Conservation (phyloP, 2,888 invertebrate genomes). For the Habroteleia sp. region DNA sequence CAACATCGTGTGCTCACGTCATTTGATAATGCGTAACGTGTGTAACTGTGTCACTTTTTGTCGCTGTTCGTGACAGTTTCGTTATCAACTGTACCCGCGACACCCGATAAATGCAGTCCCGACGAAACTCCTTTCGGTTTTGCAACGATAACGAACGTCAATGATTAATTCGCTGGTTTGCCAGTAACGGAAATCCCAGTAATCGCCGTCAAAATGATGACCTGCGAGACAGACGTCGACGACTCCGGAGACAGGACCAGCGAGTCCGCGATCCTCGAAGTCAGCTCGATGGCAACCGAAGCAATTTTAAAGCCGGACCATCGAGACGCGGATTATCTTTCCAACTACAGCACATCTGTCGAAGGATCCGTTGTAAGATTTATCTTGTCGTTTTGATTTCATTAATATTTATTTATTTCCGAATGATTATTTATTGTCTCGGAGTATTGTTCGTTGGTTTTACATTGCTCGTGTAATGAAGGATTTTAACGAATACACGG, state of each 20-base stretch:
- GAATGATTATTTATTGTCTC: no score
- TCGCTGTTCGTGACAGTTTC: neutral
- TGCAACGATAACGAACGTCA: no score
- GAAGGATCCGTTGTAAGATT: conserved; percentile 77
- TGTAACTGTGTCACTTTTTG: no score
- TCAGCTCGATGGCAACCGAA: conserved; percentile 74
- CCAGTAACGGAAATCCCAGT: no score
- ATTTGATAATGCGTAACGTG: conserved; percentile 6
- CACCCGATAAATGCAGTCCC: no score
- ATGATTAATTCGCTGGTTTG: neutral
- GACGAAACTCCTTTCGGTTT: no score
- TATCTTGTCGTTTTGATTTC: neutral
- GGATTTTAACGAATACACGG: no score
- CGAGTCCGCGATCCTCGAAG: conserved; percentile 76
- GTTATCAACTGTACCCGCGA: no score
- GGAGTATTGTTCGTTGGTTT: no score
- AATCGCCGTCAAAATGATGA: conserved; percentile 70
- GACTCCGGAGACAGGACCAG: conserved; percentile 69
- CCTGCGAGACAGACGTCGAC: conserved; percentile 72
- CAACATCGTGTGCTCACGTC: conserved; percentile 10
- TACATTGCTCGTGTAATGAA: no score
- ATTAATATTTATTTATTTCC: no score
- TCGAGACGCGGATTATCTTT: conserved; percentile 75
- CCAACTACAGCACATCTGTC: conserved; percentile 78
- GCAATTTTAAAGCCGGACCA: conserved; percentile 72